Conservation (phyloP, 2,113 vertebrate genomes). For the Saguinus imperator region DNA sequence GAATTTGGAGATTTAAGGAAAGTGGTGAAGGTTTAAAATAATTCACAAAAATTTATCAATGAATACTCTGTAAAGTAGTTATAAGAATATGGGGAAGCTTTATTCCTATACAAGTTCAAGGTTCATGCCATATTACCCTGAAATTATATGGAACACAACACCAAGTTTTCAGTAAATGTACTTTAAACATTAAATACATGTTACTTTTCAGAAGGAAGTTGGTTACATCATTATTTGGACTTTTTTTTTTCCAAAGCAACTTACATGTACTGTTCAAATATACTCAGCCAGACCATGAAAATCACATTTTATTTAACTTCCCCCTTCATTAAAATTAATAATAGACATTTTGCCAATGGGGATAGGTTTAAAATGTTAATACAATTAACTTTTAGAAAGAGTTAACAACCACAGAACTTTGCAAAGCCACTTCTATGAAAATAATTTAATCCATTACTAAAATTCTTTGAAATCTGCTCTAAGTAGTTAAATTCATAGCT, state of each 20-base stretch:
- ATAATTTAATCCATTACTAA: conserved; percentile 43
- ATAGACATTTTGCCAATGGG: not conserved
- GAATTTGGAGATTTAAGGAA: not conserved
- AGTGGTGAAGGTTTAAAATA: conserved; percentile 12
- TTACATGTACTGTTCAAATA: conserved; percentile 34
- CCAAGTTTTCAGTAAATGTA: conserved; percentile 10
- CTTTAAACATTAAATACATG: conserved; percentile 1
- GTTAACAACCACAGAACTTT: conserved; percentile 13
- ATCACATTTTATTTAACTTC: not conserved
- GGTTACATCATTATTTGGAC: not conserved
- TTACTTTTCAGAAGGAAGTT: conserved; percentile 43
- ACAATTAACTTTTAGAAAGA: conserved; percentile 55
- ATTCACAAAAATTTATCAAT: not conserved
- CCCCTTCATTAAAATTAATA: conserved; percentile 38
- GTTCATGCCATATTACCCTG: not conserved
- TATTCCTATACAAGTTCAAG: not conserved
- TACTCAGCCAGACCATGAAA: not conserved
- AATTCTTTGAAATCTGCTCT: conserved; percentile 46
- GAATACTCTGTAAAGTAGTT: not conserved
- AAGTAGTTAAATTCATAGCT: conserved; percentile 49
- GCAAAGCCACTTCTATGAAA: conserved; percentile 32
- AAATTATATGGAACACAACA: conserved; percentile 43
- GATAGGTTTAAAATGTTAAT: conserved; percentile 27
- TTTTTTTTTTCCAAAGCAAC: not conserved
- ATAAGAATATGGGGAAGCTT: conserved; percentile 3